Percentiles rank a stretch among this genome's conserved stretches.
Conservation (phyloP, 2,113 vertebrate genomes). For the Dendropsophus ebraccatus region DNA sequence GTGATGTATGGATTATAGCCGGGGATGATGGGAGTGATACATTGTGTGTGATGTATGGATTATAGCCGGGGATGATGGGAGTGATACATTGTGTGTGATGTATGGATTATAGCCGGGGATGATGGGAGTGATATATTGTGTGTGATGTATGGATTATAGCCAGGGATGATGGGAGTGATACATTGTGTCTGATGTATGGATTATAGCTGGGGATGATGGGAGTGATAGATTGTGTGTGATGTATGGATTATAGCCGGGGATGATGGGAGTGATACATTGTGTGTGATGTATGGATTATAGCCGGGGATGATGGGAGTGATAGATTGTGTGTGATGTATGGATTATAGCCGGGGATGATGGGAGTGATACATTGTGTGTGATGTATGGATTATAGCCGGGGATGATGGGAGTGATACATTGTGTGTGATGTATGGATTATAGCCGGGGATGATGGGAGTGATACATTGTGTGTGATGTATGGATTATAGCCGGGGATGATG, state of each 20-base stretch:
- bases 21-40: no score
- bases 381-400: background rate
- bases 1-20: no score
- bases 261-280: background rate
- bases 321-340: background rate
- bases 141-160: no score
- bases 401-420: background rate
- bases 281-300: background rate
- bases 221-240: background rate
- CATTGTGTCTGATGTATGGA: no score
- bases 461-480: no score
- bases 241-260: background rate
- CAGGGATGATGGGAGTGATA: no score
- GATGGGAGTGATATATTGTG: no score
- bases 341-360: background rate
- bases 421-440: background rate
- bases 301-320: background rate
- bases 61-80: background rate
- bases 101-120: no score
- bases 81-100: background rate
- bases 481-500: no score
- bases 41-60: no score
- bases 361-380: background rate
- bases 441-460: no score
- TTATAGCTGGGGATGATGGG: background rate